Percentiles rank a stretch among this genome's conserved stretches.
Evolutionary conservation across 2,113 vertebrate species (phyloP).

Genomic region (Eudorcas thomsonii): DNA sequence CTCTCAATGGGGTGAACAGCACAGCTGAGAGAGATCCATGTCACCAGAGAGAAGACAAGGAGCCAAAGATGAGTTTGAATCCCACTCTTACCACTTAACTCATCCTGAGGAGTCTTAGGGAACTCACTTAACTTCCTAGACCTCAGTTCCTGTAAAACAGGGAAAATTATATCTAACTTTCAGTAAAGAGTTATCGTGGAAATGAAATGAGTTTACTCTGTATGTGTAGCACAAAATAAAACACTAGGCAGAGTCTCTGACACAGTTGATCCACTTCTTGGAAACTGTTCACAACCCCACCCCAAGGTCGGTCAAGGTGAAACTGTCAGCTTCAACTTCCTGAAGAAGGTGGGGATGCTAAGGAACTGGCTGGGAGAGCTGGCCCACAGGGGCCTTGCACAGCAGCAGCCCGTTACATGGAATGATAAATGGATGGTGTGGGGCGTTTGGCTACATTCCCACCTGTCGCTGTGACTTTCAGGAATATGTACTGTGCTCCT

Average conservation of each 20-base stretch:
- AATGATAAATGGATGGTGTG: background rate
- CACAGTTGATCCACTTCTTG: background rate
- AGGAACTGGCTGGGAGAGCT: background rate
- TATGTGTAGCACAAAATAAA: background rate
- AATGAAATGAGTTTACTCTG: background rate
- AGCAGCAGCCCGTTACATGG: background rate
- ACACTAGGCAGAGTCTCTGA: background rate
- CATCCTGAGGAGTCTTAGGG: background rate
- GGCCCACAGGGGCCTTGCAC: background rate
- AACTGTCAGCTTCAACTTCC: background rate
- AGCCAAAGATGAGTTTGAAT: background rate
- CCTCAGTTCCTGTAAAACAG: background rate
- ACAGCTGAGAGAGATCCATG: background rate
- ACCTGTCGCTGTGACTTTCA: constrained; percentile 18
- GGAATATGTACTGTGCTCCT: background rate
- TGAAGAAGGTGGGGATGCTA: background rate
- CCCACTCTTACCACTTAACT: background rate
- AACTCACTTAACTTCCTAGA: background rate
- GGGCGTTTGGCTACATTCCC: background rate
- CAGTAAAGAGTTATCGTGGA: background rate
- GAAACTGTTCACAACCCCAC: background rate
- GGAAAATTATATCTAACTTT: background rate
- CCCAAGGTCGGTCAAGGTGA: constrained; percentile 12
- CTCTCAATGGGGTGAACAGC: background rate
- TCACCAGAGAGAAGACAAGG: background rate